Evolutionary conservation across 2,797 vertebrate species (phyloP).

Genomic region (Thaleichthys pacificus): DNA sequence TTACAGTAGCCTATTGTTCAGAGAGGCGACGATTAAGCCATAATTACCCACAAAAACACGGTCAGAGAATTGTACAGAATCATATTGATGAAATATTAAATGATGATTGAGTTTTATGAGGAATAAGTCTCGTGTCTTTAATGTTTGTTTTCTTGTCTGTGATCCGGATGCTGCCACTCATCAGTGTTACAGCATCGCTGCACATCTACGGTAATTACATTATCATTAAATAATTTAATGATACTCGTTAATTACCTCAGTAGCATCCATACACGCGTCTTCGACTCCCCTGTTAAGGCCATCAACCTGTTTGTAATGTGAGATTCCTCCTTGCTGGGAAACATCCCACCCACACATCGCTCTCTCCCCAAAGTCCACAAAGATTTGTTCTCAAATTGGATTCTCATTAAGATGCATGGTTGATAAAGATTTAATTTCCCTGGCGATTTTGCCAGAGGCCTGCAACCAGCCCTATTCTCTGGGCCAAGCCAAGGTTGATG

Average conservation of each 20-base stretch:
- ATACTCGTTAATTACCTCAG: neutral
- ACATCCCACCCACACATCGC: conserved; percentile 15
- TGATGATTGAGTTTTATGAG: conserved; percentile 14
- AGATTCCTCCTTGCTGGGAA: neutral
- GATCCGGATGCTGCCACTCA: neutral
- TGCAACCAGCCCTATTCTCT: neutral
- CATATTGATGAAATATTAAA: neutral
- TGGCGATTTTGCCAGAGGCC: conserved; percentile 11
- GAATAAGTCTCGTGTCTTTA: neutral
- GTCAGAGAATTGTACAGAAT: no score
- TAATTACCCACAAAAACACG: neutral
- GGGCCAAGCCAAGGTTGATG: conserved; percentile 7
- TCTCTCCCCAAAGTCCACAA: conserved; percentile 46
- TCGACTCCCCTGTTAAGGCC: neutral
- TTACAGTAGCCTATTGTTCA: neutral
- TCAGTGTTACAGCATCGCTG: neutral
- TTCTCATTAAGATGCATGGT: conserved; percentile 41
- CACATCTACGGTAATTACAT: neutral
- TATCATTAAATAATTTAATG: neutral
- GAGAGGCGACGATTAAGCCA: neutral
- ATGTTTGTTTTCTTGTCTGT: neutral
- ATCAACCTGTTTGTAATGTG: neutral
- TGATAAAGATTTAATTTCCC: conserved; percentile 51
- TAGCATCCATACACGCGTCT: neutral
- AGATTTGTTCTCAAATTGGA: conserved; percentile 54